Evolutionary conservation across 2,888 invertebrate genomes (phyloP), one percentile per base, ranked within the genome.

Genomic region (Hypselothyrea guttata): DNA sequence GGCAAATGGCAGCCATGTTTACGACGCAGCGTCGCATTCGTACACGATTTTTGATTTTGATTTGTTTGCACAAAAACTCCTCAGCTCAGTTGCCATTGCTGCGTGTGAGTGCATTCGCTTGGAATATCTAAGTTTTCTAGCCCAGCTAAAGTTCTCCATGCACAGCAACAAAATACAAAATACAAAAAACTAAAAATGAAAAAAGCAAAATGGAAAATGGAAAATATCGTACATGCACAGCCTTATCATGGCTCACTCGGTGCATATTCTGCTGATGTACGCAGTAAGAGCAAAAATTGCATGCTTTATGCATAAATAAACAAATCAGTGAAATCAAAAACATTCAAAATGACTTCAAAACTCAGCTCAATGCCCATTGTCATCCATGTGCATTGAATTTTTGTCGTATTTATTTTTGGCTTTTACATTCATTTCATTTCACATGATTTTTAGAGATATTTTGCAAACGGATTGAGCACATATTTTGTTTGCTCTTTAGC

Each of bases 281-380:
- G 67, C 77, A 79, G 48, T 79, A 79, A 81, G 64, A 62, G 62
- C 68, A 76, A 77, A 82, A 84, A 82, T 74, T 78, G 78, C 78
- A 74, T 73, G 84, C 78, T 73, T 83, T 85, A 83, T 81, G 85
- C 81, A 81, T 83, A 81, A 81, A 81, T 81, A 81, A 81, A 81
- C 81, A 81, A 81, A 81, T 81, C 85, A 81, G 66, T 85, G 84
- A 69, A 85, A 85, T 85, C 84, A 85, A 85, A 84, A 78, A 82
- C 84, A 84, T 84, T 77, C 75, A 59, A 66, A 78, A 84, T 81
- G 82, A 82, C 84, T 84, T 77, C 47, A 65, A 73, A 81, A 70
- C 84, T 72, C 83, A 83, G 64, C 75, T 71, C 69, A 61, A 75
- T 76, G 76, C 65, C 73, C 81, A 83, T 57, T 70, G 69, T 76